Evolutionary conservation across 2,797 vertebrate species (phyloP).

Genomic region (Momotus momota): DNA sequence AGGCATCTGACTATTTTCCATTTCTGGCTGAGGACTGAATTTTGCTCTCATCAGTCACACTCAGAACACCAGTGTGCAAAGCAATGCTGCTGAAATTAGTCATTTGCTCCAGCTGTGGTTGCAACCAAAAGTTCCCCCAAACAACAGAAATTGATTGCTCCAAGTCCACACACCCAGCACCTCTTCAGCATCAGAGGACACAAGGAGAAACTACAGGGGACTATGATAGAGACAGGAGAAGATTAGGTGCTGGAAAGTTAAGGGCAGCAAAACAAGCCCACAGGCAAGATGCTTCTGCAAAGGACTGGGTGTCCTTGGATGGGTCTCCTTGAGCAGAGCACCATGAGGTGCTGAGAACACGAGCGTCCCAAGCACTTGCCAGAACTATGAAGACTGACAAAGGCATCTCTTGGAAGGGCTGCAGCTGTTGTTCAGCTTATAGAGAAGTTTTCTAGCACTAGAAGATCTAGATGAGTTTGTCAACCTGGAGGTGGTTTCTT

Average conservation of each 20-base stretch:
- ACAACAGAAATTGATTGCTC: background rate
- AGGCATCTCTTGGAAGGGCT: background rate
- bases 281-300: background rate
- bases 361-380: background rate
- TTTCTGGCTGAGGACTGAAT: conserved; percentile 11
- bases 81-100: background rate
- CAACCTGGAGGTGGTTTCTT: background rate
- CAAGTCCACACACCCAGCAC: background rate
- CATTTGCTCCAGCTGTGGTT: background rate
- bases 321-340: background rate
- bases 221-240: background rate
- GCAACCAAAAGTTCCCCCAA: background rate
- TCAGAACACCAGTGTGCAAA: background rate
- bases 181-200: background rate
- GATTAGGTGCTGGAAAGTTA: background rate
- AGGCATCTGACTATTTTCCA: conserved; percentile 10
- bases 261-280: background rate
- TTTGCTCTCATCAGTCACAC: background rate
- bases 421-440: background rate
- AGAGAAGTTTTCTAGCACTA: background rate
- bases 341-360: fast-evolving
- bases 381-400: background rate
- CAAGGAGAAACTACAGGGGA: background rate
- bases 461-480: background rate
- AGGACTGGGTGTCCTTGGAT: background rate